phyloP scores from a whole-genome alignment of 2,888 invertebrate species.

The Antheraea assamensis region DNA sequence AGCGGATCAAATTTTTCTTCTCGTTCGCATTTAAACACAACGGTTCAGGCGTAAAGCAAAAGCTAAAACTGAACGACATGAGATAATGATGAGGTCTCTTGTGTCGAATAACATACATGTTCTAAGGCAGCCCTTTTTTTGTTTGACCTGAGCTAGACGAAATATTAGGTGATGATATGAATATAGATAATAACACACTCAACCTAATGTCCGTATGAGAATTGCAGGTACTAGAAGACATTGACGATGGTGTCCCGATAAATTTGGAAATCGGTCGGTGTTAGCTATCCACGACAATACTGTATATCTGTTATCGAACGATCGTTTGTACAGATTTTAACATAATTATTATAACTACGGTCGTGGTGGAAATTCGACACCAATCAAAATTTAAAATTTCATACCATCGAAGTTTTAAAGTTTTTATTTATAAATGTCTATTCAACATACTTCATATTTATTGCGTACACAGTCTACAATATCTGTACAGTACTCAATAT shows the following conservation, averaged over 20 bases:
- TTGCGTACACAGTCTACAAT: too few relatives aligned
- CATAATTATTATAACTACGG: too few relatives aligned
- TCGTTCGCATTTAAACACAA: slow-evolving; percentile 32
- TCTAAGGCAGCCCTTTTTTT: neutral
- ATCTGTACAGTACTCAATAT: too few relatives aligned
- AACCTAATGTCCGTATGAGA: neutral
- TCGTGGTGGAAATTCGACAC: too few relatives aligned
- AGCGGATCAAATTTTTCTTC: slow-evolving; percentile 48
- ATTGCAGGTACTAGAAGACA: neutral
- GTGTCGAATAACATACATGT: neutral
- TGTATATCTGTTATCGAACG: too few relatives aligned
- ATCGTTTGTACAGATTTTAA: too few relatives aligned
- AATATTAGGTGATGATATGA: neutral
- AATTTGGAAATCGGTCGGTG: neutral
- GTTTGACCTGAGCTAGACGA: neutral
- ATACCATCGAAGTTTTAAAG: too few relatives aligned
- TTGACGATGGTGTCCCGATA: neutral
- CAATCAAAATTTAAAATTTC: too few relatives aligned
- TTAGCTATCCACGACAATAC: too few relatives aligned
- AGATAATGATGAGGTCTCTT: neutral
- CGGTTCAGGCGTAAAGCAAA: slow-evolving; percentile 10
- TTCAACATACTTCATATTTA: too few relatives aligned
- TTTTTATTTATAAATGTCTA: too few relatives aligned
- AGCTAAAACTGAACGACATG: neutral
- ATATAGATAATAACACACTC: neutral